These are phyloP conservation scores for Trachurus trachurus DNA, from an alignment of 2,797 vertebrate genomes.

Conservation along the genomic window DNA sequence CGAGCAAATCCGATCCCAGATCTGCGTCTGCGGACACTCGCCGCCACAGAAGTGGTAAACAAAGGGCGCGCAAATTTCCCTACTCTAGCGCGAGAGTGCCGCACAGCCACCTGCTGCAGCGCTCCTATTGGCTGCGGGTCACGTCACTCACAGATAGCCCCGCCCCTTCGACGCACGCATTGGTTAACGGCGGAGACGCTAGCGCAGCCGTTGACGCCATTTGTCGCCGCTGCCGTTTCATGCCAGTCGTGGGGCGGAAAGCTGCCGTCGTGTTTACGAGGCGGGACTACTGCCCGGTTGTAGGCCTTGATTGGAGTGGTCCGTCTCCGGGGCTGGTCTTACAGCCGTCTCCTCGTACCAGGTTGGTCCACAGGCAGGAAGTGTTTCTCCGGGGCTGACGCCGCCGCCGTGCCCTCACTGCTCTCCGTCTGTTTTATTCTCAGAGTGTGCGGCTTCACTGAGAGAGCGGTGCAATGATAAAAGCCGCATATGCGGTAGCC, in stretches of 20 bases:
- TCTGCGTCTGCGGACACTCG: constrained; percentile 56
- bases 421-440: constrained; percentile 82
- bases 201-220: constrained; percentile 29
- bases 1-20: constrained; percentile 57
- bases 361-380: constrained; percentile 80
- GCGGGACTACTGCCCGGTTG: constrained; percentile 67
- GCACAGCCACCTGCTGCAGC: constrained; percentile 83
- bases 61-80: constrained; percentile 84
- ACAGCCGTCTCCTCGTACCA: constrained; percentile 8
- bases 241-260: constrained; percentile 76
- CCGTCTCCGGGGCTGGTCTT: constrained; percentile 32
- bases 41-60: constrained; percentile 75
- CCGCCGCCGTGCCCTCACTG: constrained; percentile 78
- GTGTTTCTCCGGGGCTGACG: constrained; percentile 64
- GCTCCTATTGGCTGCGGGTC: constrained; percentile 44
- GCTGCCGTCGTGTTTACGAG: constrained; percentile 62
- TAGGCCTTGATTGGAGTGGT: constrained; percentile 68
- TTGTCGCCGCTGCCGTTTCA: constrained; percentile 57
- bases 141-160: constrained; percentile 38
- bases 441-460: constrained; percentile 82
- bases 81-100: constrained; percentile 67
- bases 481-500: constrained; percentile 88
- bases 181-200: constrained; percentile 52
- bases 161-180: constrained; percentile 34
- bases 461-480: constrained; percentile 86